Evolutionary conservation across 2,113 vertebrate species (phyloP), one percentile per base, ranked within the genome.

Genomic region (Notarius lentiginosus): DNA sequence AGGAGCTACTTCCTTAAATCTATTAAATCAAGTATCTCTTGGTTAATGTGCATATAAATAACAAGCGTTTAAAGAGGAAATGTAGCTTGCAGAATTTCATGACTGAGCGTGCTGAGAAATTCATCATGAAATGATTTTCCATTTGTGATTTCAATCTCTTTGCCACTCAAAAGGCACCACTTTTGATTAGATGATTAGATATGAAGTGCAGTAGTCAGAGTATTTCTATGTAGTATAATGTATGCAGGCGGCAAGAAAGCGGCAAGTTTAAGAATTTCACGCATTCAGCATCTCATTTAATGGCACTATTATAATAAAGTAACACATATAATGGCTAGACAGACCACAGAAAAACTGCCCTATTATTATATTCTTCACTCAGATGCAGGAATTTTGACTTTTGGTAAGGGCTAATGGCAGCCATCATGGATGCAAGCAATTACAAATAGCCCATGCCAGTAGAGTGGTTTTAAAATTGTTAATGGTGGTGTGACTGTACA

Each of bases 371-470:
- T 86, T 70, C 83, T 84, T 77, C 66, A 79, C 84, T 88, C 70
- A 85, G 66, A 87, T 76, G 81, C 72, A 24, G 79, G 84, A 51
- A 27, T 84, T 76, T 79, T 41, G 63, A 30, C 51, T 51, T 63
- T 49, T 85, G 81, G 84, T 88, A 83, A 82, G 22, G 41, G 20
- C 82, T 87, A 89, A 89, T 85, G 80, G 89, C 84, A 89, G 83
- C 86, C 87, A 89, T 89, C 87, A 87, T 66, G 83, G 30, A 58
- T 61, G n/a, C 47, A 53, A 65, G 84, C 84, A 85, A 76, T 85
- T 85, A 61, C 72, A 77, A 18, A 77, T 85, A 77, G 11, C 15
- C 53, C 10, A 18, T 81, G 63, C 63, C 77, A 86, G 24, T 86
- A 81, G 20, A 75, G 49, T 53, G 61, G 72, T n/a, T 58, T 83